Base-by-base conservation (phyloP, 1,140 invertebrate genomes). In the Papilio xuthus region DNA sequence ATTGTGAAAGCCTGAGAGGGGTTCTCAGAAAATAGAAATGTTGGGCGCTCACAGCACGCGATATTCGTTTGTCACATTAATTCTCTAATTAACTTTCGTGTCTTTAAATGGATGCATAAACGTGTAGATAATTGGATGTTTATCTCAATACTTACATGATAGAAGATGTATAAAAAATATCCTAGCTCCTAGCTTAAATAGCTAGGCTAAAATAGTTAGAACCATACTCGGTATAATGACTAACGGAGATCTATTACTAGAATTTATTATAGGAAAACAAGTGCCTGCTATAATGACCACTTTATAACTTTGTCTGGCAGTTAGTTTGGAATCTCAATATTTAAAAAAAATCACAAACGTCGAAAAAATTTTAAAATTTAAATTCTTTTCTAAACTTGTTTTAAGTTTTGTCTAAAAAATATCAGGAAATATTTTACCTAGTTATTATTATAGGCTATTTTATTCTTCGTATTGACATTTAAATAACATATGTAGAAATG, bases 1-100 rank as follows among this genome's bases (percentile, higher is more conserved):
- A 76, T 6, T 53, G 74, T 76, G 74, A 76, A 76, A 76, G 74
- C 74, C 2, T 60, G 74, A 23, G 74, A 76, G 50, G 20, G 37
- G 73, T 75, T 75, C 47, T 20, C 53, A 60, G 74, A 76, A 76
- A 41, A 76, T 76, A 60, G 74, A 41, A 60, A 41, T 56, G 32
- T 41, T 41, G 53, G 32, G n/a, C 32, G 53, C 74, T 47, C 12
- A 15, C 10, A 42, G 10, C 53, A 63, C 74, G 53, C 50, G 28
- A 63, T 76, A 60, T 76, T 56, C 23, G 50, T 41, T 60, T 23
- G 42, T 74, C 12, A 18, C 44, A 76, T 63, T 63, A 76, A 47
- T 60, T 76, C 60, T 76, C 74, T 76, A 53, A 41, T 53, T 53
- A 67, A 15, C 60, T 67, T 15, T 67, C 60, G 60, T 28, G 26